Evolutionary conservation across 1,140 invertebrate species (phyloP), one percentile per base, ranked within the genome.

Genomic region (Kradibia gibbosae): DNA sequence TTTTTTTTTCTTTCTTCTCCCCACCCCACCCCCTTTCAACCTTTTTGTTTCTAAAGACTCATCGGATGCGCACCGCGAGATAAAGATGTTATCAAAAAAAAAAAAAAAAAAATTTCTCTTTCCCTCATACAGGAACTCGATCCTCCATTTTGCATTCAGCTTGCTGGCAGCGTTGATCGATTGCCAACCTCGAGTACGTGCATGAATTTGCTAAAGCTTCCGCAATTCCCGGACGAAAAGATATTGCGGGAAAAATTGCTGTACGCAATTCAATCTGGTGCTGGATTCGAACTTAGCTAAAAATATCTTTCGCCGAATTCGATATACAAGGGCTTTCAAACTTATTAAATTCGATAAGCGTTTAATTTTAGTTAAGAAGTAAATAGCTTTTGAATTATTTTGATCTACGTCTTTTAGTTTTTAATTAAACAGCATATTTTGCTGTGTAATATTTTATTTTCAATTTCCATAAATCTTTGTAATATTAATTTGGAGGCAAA

Each of bases 161-260:
- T 96, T 84, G 96, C 96, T 34, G 97, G 97, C 22, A 95, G 95
- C 55, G 92, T 94, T 70, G 96, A 98, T 87, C 94, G 98, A 34
- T 93, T 99, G 84, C 98, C 98, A 0, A 98, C 97, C 48, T 96
- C 98, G 10, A 98, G 97, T 88, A 99, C 98, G 22, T 99, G 98
- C 90, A 98, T 99, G 95, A 99, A 99, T 93, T 93, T 99, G 60
- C 91, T 99, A 22, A 99, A 99, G 91, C 93, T 99, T 80, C 98
- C 98, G 0, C 95, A 98, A 85, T 98, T 98, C 88, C 93, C 93
- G 60, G 95, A 95, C 80, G 94, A 96, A 87, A 93, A 94, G 79
- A 93, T 94, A 78, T 91, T 99, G 82, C 93, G 93, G 82, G 94
- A 96, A 78, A 99, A 98, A 91, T 92, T 99, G 55, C 89, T 98